phyloP scores from a whole-genome alignment of 2,888 invertebrate species.

The Ischnura elegans region DNA sequence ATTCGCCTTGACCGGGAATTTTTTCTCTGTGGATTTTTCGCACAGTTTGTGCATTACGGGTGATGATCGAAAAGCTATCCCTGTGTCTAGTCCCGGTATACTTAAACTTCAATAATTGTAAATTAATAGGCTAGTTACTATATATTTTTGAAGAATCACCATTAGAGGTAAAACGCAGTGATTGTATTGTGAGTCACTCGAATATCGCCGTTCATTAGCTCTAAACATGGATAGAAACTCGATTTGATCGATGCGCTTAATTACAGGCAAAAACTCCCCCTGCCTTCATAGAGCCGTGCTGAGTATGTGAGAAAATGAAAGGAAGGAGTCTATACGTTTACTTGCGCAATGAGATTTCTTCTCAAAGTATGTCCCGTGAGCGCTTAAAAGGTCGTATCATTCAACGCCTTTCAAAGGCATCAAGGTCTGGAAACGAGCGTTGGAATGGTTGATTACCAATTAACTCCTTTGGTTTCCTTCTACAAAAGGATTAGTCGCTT shows the following conservation, averaged over 20 bases:
- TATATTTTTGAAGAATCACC: no score
- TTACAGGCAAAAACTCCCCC: not conserved
- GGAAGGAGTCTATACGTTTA: slow-evolving; percentile 16
- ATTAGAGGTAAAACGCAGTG: not conserved
- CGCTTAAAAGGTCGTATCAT: slow-evolving; percentile 47
- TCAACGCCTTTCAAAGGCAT: slow-evolving; percentile 24
- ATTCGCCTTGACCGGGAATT: no score
- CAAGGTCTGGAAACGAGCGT: slow-evolving; percentile 42
- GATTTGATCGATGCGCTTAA: not conserved
- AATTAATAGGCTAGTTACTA: no score
- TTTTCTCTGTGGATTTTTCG: no score
- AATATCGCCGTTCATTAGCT: not conserved
- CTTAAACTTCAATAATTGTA: no score
- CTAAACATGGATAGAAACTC: not conserved
- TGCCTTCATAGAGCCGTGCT: not conserved
- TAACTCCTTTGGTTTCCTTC: slow-evolving; percentile 48
- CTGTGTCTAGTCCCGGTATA: no score
- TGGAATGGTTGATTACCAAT: slow-evolving; percentile 50
- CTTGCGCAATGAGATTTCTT: slow-evolving; percentile 44
- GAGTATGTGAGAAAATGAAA: slow-evolving; percentile 2
- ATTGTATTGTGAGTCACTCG: not conserved
- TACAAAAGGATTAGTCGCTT: slow-evolving; percentile 33
- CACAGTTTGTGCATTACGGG: no score
- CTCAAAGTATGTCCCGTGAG: slow-evolving; percentile 11
- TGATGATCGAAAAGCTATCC: no score